These are phyloP conservation scores for Carassius auratus DNA, from an alignment of 2,113 vertebrate genomes.

Conservation along the genomic window DNA sequence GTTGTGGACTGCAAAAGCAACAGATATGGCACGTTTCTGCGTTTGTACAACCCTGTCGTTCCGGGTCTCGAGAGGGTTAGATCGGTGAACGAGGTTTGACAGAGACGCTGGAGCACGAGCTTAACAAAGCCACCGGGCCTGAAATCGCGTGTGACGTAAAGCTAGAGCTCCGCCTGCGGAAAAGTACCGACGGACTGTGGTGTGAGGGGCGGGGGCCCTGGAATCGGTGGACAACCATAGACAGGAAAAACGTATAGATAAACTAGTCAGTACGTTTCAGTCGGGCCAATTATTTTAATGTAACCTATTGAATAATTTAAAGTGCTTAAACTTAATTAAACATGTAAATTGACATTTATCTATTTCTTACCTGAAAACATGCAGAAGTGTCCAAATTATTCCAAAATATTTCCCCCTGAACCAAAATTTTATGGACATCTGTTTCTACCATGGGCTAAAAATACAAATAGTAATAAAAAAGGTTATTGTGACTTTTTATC, in stretches of 20 bases:
- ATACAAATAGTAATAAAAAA: too few species aligned
- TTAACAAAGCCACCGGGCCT: slow-evolving; percentile 54
- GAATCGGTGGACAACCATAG: neutral
- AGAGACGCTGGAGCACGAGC: slow-evolving; percentile 40
- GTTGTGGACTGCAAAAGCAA: slow-evolving; percentile 55
- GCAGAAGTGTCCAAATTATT: too few species aligned
- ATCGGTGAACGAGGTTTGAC: neutral
- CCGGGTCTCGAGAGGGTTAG: neutral
- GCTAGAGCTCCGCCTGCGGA: slow-evolving; percentile 49
- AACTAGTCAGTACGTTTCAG: neutral
- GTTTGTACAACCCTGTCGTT: neutral
- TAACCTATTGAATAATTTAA: neutral
- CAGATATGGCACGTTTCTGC: slow-evolving; percentile 53
- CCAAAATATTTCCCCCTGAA: too few species aligned
- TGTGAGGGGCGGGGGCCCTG: neutral
- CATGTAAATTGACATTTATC: neutral
- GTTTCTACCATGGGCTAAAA: too few species aligned
- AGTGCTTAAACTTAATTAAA: neutral
- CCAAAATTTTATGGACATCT: neutral
- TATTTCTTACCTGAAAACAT: neutral
- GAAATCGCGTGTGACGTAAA: slow-evolving; percentile 50
- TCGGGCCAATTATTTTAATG: too few species aligned
- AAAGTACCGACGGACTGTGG: slow-evolving; percentile 47
- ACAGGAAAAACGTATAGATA: neutral
- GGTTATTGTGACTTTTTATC: too few species aligned